Evolutionary conservation across 2,888 invertebrate species (phyloP), one percentile per base, ranked within the genome.

Genomic region (Masnerella sp.): DNA sequence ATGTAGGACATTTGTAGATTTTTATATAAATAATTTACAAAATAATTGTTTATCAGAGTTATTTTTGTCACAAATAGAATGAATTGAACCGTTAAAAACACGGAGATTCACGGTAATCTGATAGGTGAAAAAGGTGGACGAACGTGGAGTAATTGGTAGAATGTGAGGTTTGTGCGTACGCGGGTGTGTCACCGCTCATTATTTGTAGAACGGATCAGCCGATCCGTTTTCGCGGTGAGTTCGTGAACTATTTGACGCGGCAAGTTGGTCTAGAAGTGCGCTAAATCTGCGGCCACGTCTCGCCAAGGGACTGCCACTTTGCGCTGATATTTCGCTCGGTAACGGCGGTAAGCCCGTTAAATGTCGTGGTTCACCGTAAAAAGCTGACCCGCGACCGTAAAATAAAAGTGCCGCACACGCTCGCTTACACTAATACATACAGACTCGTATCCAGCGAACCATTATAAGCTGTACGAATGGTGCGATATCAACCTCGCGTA

Each of bases 311-410:
- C 68, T 49, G 64, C 70, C 77, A 77, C 67, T 74, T 67, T 68
- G 30, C 61, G 70, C 54, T 69, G 80, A 80, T 81, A 82, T 82
- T 81, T 78, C 74, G 78, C 59, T 74, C 64, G 80, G 78, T 77
- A 81, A 81, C 79, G 80, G 78, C 77, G 82, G 83, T 83, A 81
- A 83, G 80, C 83, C 84, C 80, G 83, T 85, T 85, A 84, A 85
- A 85, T 85, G 83, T 84, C 85, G 86, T 85, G 86, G 86, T 86
- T 85, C 83, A 84, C 86, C 86, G 82, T 87, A 84, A 86, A 87
- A 86, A 86, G 82, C 82, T 77, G 79, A 77, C 76, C 77, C 80
- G 79, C 82, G 80, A 75, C 82, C 78, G 81, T 82, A 83, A 84
- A 84, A 85, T 83, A 82, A 85, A 85, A 84, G 82, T 81, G 81